Evolutionary conservation across 2,113 vertebrate genomes (phyloP), one percentile per base, ranked within the genome.

Genomic region (Hypanus sabinus): DNA sequence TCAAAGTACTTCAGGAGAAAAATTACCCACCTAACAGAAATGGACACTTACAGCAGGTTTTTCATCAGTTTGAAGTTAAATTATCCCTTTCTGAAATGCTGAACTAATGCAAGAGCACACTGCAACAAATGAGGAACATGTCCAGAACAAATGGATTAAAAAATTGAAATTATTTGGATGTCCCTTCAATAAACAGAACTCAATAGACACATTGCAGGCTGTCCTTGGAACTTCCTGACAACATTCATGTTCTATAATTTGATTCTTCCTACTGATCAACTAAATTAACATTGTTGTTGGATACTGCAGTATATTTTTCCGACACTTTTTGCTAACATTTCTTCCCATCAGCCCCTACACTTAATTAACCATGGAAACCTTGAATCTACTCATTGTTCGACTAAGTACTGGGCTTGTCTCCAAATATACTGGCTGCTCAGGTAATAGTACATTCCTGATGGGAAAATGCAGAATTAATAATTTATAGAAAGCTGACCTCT

Each of bases 351-450:
- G 83, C 12, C 24, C 83, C 10, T 87, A 27, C 57, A 60, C 83
- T 87, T 87, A 87, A 60, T 87, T 60, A 55, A 87, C 83, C 83
- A 87, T 1, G 27, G 55, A 10, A 10, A 60, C 60, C 10, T 87
- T 87, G 57, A 27, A 60, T 87, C 20, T 87, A 87, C 60, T 87
- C 83, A 60, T 87, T 87, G 83, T 60, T 87, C 30, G 24, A 87
- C 30, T 60, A 87, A 87, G 83, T 14, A 87, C 55, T 60, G 83
- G 83, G 83, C 83, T 62, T 24, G 0, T 30, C 60, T 87, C 83
- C 83, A 87, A 87, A 87, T 87, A 60, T 30, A 87, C 27, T 55
- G 73, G 83, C 24, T 87, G 83, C 27, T 87, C 55, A 87, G 83
- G 30, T 46, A 87, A 87, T 87, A 87, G 60, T 87, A 60, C 60